Percentiles rank a stretch among this genome's conserved stretches.
Conservation (phyloP, 2,113 vertebrate species). For the Protomyctophum bolini region DNA sequence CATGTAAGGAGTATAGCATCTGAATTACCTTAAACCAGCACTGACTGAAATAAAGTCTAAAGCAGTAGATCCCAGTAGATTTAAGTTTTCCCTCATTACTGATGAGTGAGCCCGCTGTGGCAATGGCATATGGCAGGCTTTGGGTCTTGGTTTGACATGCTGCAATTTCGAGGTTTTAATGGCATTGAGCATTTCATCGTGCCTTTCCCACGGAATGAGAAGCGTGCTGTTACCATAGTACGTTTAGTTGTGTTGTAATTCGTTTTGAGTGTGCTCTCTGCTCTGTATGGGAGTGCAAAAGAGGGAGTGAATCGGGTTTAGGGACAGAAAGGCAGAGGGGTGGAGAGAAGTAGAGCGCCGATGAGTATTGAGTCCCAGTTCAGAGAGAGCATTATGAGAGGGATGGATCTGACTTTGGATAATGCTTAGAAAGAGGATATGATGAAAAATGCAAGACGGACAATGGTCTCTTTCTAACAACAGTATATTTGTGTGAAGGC, state of each 20-base stretch:
- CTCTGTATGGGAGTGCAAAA: conserved; percentile 55
- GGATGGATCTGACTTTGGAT: conserved; percentile 44
- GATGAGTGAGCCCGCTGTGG: conserved; percentile 59
- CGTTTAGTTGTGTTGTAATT: conserved; percentile 74
- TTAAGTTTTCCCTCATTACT: conserved; percentile 46
- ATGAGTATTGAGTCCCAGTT: conserved; percentile 43
- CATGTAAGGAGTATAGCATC: conserved; percentile 52
- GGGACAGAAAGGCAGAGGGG: conserved; percentile 41
- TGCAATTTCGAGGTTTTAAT: conserved; percentile 76
- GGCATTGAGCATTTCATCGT: conserved; percentile 66
- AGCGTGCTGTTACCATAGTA: conserved; percentile 59
- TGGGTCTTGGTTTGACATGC: conserved; percentile 50
- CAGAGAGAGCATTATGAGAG: conserved; percentile 25
- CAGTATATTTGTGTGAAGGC: conserved; percentile 13
- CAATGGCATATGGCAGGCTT: conserved; percentile 50
- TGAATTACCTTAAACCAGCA: conserved; percentile 49
- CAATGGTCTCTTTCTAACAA: conserved; percentile 28
- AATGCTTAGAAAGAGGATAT: conserved; percentile 27
- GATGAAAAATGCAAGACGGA: conserved; percentile 6
- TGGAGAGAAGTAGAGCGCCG: conserved; percentile 37
- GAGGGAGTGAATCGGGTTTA: conserved; percentile 40
- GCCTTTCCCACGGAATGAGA: conserved; percentile 69
- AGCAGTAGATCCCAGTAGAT: conserved; percentile 46
- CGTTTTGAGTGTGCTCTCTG: conserved; percentile 40
- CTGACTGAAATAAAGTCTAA: conserved; percentile 51